Base-by-base conservation (phyloP, 2,797 vertebrate genomes). In the Enteromius mattozi region DNA sequence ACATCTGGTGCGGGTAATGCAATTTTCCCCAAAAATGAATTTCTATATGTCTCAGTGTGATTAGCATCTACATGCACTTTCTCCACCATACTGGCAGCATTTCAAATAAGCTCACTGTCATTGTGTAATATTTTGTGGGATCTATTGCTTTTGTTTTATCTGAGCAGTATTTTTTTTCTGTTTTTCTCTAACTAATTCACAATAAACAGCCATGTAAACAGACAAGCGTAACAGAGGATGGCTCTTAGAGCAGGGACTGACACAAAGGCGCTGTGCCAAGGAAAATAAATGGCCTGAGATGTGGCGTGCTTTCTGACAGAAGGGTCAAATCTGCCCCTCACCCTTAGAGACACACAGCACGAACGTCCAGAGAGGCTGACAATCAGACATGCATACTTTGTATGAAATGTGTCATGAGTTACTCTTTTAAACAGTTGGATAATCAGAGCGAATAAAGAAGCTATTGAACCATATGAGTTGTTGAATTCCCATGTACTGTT, bases 151-250 rank as follows among this genome's bases (percentile, higher is more conserved):
- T 49, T 54, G 33, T 61, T 61, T 59, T 59, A 69, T 51, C 65
- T 78, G 74, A 71, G 27, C 59, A 63, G 35, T 14, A 49, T 61
- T 69, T 78, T 77, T 45, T 16, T 49, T 65, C 27, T 79, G 76
- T 63, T 84, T 84, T 70, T 8, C 65, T 85, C 71, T 35, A 30
- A 24, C 24, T 33, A 45, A 79, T 80, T 66, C 51, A 80, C 78
- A 87, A 81, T 78, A 80, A 86, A 89, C 89, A 79, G 84, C 86
- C 82, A 2, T 81, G 86, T 88, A 90, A 88, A 91, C 90, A 90
- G 68, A 89, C 35, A 49, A 70, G 72, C 42, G 33, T 63, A 24
- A 56, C 47, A 35, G 49, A 49, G 71, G 77, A 65, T 49, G 78
- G 24, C 45, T 80, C 47, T 78, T 45, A 33, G 45, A 51, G 75